A percentile compares a stretch with the other conserved stretches of the same genome.
Evolutionary conservation across 1,140 invertebrate species (phyloP).

Genomic region (Achatina immaculata): DNA sequence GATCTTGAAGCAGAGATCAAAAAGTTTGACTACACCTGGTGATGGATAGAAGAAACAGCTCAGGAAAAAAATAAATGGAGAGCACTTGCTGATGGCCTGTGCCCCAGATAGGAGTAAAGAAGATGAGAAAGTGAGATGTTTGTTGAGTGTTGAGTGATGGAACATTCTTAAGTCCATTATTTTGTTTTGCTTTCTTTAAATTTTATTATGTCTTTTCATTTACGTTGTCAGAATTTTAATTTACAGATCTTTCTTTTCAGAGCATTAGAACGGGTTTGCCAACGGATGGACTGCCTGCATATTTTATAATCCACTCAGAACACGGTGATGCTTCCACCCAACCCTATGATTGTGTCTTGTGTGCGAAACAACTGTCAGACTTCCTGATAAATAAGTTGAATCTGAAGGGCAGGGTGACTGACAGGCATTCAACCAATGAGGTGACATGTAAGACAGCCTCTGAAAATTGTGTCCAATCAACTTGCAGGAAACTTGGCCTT

Average conservation of each 20-base stretch:
- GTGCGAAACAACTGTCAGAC: constrained; percentile 1
- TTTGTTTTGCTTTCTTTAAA: too few species aligned
- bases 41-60: too few species aligned
- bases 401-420: not conserved
- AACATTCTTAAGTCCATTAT: too few species aligned
- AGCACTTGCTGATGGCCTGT: too few species aligned
- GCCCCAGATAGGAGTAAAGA: too few species aligned
- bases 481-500: not conserved
- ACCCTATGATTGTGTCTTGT: not conserved
- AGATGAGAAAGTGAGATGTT: too few species aligned
- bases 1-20: too few species aligned
- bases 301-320: constrained; percentile 17
- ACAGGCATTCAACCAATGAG: not conserved
- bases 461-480: not conserved
- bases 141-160: too few species aligned
- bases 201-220: too few species aligned
- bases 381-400: constrained; percentile 12
- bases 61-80: too few species aligned
- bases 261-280: not conserved
- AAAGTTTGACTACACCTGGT: too few species aligned
- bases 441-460: not conserved
- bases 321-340: not conserved
- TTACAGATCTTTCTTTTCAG: constrained; percentile 11
- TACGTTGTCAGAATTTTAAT: too few species aligned
- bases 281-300: constrained; percentile 17